These are phyloP conservation scores for Trachelus stipa DNA, from an alignment of 2,888 invertebrate genomes.

Conservation along the genomic window DNA sequence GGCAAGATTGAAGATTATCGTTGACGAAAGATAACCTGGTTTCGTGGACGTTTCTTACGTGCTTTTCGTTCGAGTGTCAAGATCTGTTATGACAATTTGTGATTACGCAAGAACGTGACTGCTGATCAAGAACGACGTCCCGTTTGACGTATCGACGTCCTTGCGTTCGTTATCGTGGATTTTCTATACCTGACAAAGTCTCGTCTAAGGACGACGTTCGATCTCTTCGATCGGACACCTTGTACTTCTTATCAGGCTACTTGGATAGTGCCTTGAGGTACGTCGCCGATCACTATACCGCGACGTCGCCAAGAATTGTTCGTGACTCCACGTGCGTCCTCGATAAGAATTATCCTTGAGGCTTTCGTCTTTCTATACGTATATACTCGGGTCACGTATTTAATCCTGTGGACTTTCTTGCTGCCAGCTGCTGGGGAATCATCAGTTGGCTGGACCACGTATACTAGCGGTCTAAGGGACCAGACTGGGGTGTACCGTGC, in stretches of 20 bases:
- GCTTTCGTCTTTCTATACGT: not conserved
- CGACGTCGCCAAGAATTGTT: constrained; percentile 1
- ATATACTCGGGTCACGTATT: not conserved
- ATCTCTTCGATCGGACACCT: not conserved
- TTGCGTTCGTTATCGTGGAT: not conserved
- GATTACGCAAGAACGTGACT: not conserved
- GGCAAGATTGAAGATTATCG: not conserved
- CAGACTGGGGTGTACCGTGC: not conserved
- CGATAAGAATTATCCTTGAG: constrained; percentile 29
- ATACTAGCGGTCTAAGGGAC: not conserved
- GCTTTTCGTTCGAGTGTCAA: not conserved
- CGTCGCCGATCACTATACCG: not conserved
- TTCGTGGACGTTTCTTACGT: not conserved
- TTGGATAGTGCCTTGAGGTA: not conserved
- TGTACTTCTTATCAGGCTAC: not conserved
- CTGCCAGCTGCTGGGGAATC: not conserved
- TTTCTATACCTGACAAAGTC: not conserved
- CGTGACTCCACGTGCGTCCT: constrained; percentile 41
- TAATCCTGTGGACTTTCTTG: not conserved
- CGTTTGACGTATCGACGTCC: not conserved
- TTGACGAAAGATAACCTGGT: not conserved
- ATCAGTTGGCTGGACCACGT: not conserved
- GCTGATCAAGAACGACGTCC: not conserved
- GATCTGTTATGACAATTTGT: not conserved
- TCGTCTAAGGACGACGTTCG: not conserved